A percentile compares a stretch with the other conserved stretches of the same genome.
These are phyloP conservation scores for Taenaris catops DNA, from an alignment of 2,888 invertebrate genomes.

Conservation along the genomic window DNA sequence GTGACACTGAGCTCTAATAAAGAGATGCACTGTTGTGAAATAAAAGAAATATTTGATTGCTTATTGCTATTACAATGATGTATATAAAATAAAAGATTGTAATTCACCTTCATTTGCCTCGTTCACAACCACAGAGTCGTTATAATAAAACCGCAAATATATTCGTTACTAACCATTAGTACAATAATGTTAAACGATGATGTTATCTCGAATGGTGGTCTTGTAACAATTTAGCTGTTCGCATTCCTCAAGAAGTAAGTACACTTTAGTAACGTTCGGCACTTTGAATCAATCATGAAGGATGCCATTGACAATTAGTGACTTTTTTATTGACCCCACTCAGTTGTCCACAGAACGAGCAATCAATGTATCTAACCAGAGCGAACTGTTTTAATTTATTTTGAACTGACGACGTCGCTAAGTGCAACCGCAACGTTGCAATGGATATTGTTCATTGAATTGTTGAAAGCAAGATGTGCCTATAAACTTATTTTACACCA, in stretches of 20 bases:
- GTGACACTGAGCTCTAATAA: no score
- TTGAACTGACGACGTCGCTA: no score
- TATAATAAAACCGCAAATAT: neutral
- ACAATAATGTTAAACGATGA: slow-evolving; percentile 1
- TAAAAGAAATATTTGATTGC: no score
- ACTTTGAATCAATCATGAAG: slow-evolving; percentile 38
- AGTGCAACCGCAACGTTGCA: no score
- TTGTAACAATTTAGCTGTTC: slow-evolving; percentile 6
- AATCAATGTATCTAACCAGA: slow-evolving; percentile 5
- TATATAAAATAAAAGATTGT: neutral
- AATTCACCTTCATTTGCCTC: slow-evolving; percentile 1
- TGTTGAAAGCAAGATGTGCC: no score
- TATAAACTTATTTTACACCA: no score
- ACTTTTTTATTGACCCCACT: slow-evolving; percentile 52
- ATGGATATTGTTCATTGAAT: no score
- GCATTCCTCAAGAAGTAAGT: slow-evolving; percentile 10
- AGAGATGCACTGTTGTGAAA: no score
- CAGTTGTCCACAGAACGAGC: slow-evolving; percentile 36
- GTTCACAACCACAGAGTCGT: slow-evolving; percentile 3
- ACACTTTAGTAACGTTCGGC: slow-evolving; percentile 1
- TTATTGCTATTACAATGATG: slow-evolving; percentile 1
- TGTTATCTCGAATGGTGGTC: slow-evolving; percentile 5
- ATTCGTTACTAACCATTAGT: neutral
- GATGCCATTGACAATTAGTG: slow-evolving; percentile 45
- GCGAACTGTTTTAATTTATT: slow-evolving; percentile 2